Conservation (phyloP, 2,113 vertebrate species). For the Canis aureus region DNA sequence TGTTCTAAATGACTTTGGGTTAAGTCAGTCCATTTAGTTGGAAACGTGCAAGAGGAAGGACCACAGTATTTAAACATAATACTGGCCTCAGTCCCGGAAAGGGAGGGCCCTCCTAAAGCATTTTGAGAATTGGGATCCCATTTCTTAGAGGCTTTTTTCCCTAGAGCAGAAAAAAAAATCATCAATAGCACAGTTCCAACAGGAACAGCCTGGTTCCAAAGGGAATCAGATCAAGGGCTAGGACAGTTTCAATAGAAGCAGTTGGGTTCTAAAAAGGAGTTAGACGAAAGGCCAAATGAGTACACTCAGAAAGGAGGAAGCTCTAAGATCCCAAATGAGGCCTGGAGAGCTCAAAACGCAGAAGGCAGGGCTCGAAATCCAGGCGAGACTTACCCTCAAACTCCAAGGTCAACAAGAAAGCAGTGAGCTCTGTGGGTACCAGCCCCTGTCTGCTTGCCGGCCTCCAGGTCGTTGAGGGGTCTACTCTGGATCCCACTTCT, state of each 20-base stretch:
- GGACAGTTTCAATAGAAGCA: neutral
- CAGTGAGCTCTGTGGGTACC: neutral
- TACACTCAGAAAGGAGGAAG: neutral
- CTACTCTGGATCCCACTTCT: neutral
- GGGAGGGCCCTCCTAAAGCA: no score
- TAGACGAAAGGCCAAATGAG: neutral
- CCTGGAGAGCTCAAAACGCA: neutral
- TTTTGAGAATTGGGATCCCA: neutral
- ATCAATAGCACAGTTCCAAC: neutral
- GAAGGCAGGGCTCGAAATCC: neutral
- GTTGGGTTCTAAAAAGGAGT: neutral
- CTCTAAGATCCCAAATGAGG: neutral
- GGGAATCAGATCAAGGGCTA: neutral
- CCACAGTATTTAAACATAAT: no score
- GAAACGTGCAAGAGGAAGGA: neutral
- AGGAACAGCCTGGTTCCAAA: neutral
- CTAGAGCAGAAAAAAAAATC: neutral
- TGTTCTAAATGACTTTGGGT: neutral
- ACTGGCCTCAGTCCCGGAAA: no score
- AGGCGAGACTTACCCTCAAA: neutral
- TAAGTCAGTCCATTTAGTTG: neutral
- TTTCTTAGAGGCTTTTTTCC: neutral
- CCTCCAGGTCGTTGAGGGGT: neutral
- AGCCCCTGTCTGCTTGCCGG: neutral
- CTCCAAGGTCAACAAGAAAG: neutral